Conservation (phyloP, 2,113 vertebrate species). For the Chlorodrepanis virens region DNA sequence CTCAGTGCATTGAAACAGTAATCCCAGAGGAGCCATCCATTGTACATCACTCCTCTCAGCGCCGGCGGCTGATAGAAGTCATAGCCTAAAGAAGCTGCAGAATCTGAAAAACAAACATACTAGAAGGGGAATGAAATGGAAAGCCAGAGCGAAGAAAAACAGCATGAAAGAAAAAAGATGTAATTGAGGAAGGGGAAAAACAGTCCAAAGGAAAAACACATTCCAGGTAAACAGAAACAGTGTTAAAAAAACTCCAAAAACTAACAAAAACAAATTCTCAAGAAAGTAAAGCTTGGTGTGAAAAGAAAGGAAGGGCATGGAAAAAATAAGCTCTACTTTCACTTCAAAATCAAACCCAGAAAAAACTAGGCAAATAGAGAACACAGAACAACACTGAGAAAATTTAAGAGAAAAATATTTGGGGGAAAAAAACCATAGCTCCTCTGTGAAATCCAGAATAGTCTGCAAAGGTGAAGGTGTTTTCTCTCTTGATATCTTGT, state of each 20-base stretch:
- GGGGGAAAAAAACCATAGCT: neutral
- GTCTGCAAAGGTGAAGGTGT: neutral
- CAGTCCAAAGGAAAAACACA: neutral
- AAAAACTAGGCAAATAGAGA: neutral
- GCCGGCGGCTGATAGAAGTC: constrained; percentile 25
- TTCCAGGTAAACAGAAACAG: neutral
- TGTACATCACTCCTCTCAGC: neutral
- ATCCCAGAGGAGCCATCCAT: constrained; percentile 5
- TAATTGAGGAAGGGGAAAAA: constrained; percentile 21
- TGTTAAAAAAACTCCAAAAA: neutral
- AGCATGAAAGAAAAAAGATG: constrained; percentile 9
- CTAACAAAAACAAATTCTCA: neutral
- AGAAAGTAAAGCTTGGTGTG: neutral
- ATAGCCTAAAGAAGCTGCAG: constrained; percentile 41
- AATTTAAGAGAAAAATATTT: neutral
- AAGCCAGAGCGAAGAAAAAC: constrained; percentile 27
- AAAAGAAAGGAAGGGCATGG: neutral
- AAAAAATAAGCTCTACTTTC: neutral
- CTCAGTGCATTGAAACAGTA: constrained; percentile 17
- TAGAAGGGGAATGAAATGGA: constrained; percentile 29
- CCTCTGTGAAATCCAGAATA: neutral
- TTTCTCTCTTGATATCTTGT: neutral
- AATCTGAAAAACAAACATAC: constrained; percentile 51
- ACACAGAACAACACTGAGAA: neutral
- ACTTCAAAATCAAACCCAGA: neutral